Evolutionary conservation across 2,888 invertebrate genomes (phyloP).

Genomic region (Liopterus haemorrhoidalis): DNA sequence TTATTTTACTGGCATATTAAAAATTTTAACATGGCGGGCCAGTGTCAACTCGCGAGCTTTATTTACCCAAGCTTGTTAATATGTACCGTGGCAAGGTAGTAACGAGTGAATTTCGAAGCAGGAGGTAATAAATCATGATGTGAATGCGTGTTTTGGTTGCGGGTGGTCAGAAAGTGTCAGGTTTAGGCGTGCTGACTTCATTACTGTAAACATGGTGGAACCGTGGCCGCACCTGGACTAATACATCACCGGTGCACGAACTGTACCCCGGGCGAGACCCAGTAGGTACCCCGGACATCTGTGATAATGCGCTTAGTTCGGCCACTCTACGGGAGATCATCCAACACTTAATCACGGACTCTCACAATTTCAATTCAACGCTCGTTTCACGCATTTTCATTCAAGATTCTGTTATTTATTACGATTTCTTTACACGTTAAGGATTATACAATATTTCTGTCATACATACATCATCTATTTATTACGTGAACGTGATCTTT

Average conservation of each 20-base stretch:
- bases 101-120: too few species aligned
- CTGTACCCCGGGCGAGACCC: constrained; percentile 6
- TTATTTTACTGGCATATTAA: too few species aligned
- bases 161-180: constrained; percentile 41
- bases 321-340: constrained; percentile 25
- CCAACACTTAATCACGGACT: constrained; percentile 2
- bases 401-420: constrained; percentile 24
- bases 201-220: constrained; percentile 35
- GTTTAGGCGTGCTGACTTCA: constrained; percentile 41
- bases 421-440: too few species aligned
- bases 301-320: constrained; percentile 31
- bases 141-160: constrained; percentile 41
- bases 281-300: constrained; percentile 25
- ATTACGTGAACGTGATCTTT: too few species aligned
- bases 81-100: too few species aligned
- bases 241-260: constrained; percentile 15
- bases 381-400: constrained; percentile 20
- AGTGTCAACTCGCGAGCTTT: too few species aligned
- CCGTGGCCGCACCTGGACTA: constrained; percentile 16
- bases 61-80: too few species aligned
- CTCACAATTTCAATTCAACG: constrained; percentile 12
- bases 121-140: constrained; percentile 39
- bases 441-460: too few species aligned
- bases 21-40: too few species aligned
- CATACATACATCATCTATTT: too few species aligned